A percentile compares a stretch with the other conserved stretches of the same genome.
Conservation (phyloP, 2,113 vertebrate genomes). For the Pedionomus torquatus region DNA sequence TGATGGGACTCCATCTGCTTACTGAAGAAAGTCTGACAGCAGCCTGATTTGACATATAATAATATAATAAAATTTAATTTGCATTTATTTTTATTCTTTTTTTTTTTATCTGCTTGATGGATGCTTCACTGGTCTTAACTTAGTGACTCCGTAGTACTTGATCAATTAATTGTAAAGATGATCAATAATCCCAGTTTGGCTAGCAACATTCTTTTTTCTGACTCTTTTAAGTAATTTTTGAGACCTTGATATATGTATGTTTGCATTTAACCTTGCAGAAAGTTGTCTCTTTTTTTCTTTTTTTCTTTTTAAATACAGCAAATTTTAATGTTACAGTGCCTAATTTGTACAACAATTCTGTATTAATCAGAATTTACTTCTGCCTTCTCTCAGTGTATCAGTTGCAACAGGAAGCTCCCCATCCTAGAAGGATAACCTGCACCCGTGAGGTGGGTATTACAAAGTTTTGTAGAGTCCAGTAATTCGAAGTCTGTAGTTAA, state of each 20-base stretch:
- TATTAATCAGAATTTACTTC: conserved; percentile 51
- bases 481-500: background rate
- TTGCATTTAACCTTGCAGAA: background rate
- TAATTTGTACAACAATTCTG: background rate
- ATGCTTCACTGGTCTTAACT: background rate
- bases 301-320: background rate
- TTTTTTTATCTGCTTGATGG: background rate
- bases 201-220: background rate
- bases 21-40: background rate
- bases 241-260: background rate
- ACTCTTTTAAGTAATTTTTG: background rate
- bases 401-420: conserved; percentile 87
- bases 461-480: background rate
- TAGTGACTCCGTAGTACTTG: background rate
- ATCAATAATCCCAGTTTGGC: background rate
- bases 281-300: background rate
- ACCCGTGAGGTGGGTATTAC: conserved; percentile 79
- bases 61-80: background rate
- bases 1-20: background rate
- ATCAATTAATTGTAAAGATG: background rate
- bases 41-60: background rate
- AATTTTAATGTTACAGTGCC: background rate
- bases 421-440: conserved; percentile 84
- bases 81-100: background rate
- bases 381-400: conserved; percentile 77